phyloP scores from a whole-genome alignment of 2,113 vertebrate species.

The Otis tarda region DNA sequence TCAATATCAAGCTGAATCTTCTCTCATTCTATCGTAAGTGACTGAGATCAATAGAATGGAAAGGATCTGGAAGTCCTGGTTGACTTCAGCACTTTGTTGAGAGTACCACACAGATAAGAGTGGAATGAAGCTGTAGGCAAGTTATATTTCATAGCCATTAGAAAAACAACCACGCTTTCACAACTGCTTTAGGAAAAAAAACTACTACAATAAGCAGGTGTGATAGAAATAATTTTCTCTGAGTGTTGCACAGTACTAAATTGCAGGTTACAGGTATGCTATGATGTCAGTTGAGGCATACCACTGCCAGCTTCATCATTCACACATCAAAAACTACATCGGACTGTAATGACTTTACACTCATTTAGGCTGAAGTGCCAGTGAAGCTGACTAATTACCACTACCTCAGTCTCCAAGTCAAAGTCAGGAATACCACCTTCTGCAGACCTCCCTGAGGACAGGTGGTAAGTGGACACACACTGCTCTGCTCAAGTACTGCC shows the following conservation, averaged over 20 bases:
- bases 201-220: background rate
- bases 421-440: background rate
- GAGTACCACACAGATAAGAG: background rate
- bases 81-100: background rate
- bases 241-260: background rate
- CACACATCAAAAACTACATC: background rate
- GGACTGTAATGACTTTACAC: background rate
- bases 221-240: background rate
- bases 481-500: background rate
- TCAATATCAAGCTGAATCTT: background rate
- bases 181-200: background rate
- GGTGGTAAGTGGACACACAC: rapidly evolving
- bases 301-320: background rate
- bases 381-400: background rate
- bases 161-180: background rate
- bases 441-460: background rate
- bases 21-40: background rate
- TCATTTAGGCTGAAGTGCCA: background rate
- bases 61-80: background rate
- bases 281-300: background rate
- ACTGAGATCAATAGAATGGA: background rate
- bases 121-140: background rate
- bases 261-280: background rate
- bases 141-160: background rate
- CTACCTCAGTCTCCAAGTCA: background rate